Base-by-base conservation (phyloP, 2,113 vertebrate genomes). In the Nerophis lumbriciformis region DNA sequence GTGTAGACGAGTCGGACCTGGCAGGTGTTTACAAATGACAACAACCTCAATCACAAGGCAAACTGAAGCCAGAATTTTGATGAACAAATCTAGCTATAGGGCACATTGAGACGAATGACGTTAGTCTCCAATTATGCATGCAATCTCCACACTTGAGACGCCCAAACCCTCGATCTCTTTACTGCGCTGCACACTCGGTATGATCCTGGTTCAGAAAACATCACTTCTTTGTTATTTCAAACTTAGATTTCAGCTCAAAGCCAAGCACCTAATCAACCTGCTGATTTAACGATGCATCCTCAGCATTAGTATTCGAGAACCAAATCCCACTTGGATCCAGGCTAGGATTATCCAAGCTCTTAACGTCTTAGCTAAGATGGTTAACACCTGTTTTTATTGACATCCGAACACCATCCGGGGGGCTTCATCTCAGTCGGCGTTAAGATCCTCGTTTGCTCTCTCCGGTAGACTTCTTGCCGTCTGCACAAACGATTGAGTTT, bases 321-420 rank as follows among this genome's bases (percentile, higher is more conserved):
- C 45, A 16, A 73, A 80, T 86, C 70, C 71, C 61, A 69, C 69
- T 71, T 73, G 70, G 83, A 87, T 85, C 79, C 80, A 53, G 66
- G 78, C 72, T 69, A 79, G 86, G 89, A 91, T 91, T 90, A 89
- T 82, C 78, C 68, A 38, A 82, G 85, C 76, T 80, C 75, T 88
- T 85, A 88, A 88, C 84, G 83, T 88, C 80, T 89, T 77, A 77
- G 81, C 84, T 89, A 85, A 89, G 81, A 87, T 89, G 83, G 83
- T 89, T 89, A 90, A 90, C 88, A 89, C 88, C 86, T 91, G 89
- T 89, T 90, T 90, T 88, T 90, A 90, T 89, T 90, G 89, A 90
- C 83, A 85, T 87, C 67, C 59, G 69, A 83, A 73, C 72, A 73
- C 75, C 80, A 83, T 82, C 68, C 65, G 50, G 37, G 63, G 67